Percentiles rank a stretch among this genome's conserved stretches.
Evolutionary conservation across 2,113 vertebrate species (phyloP).

Genomic region (Rattus norvegicus): DNA sequence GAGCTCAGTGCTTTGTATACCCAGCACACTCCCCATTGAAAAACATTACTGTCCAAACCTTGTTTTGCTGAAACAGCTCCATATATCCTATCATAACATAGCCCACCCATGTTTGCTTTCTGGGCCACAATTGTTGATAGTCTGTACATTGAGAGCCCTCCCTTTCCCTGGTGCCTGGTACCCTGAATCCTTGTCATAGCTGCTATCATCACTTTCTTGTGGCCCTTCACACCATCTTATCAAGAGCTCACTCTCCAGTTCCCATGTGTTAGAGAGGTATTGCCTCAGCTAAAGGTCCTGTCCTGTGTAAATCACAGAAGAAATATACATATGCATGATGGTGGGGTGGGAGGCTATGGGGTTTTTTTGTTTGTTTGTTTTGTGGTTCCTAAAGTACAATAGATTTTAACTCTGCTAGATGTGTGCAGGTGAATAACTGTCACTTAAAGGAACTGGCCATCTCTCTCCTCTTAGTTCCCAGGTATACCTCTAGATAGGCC

Average conservation of each 20-base stretch:
- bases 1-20: too few relatives aligned
- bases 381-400: not conserved
- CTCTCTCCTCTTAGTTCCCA: not conserved
- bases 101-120: not conserved
- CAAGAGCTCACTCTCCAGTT: not conserved
- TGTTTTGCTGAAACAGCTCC: not conserved
- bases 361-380: not conserved
- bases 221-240: not conserved
- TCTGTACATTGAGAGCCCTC: not conserved
- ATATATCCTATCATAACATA: not conserved
- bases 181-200: not conserved
- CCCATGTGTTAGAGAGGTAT: not conserved
- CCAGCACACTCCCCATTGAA: not conserved
- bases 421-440: not conserved
- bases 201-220: not conserved
- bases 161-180: not conserved
- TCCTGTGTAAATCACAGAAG: not conserved
- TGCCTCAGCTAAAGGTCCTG: not conserved
- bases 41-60: not conserved
- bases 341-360: not conserved
- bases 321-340: not conserved
- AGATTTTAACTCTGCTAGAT: not conserved
- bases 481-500: not conserved
- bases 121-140: not conserved
- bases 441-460: not conserved